Base-by-base conservation (phyloP, 2,113 vertebrate genomes). In the Xiphias gladius region DNA sequence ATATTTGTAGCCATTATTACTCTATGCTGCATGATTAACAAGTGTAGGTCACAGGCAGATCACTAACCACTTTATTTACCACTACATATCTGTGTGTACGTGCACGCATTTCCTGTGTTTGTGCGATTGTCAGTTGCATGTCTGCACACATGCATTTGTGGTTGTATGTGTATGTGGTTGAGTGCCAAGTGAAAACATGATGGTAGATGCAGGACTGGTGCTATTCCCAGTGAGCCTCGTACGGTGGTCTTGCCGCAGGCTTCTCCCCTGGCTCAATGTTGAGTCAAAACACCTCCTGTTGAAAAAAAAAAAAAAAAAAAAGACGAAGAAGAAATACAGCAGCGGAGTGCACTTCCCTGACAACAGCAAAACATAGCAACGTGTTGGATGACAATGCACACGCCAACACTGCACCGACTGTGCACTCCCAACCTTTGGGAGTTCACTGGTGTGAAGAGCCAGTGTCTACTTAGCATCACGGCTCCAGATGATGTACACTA, bases 171-270 rank as follows among this genome's bases (percentile, higher is more conserved):
- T 63, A 37, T 57, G 73, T 39, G 61, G 24, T 41, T 71, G 52
- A 41, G 76, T 64, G 79, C 71, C 83, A 74, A 82, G 37, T 63
- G 78, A 76, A 83, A 75, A 84, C 78, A 84, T 72, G 71, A 79
- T 39, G 73, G 57, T 74, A 72, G 73, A 86, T 69, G 79, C 70
- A 82, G 84, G 85, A 67, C 82, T 68, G 50, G 54, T 75, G 83
- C 70, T 91, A 72, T 86, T 93, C 91, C 92, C 92, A 77, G 64
- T 58, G 90, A 90, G 88, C 61, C 78, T 73, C 11, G 67, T 84
- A 84, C 69, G 67, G 72, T 90, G 91, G 84, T 92, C 88, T 86
- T 72, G 91, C 92, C 92, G 73, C 85, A 85, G 88, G 94, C 90
- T 87, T 88, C 69, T 88, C 89, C 92, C 87, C 89, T 73, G 89